Evolutionary conservation across 2,797 vertebrate species (phyloP).

Genomic region (Sebastes baramenuke): DNA sequence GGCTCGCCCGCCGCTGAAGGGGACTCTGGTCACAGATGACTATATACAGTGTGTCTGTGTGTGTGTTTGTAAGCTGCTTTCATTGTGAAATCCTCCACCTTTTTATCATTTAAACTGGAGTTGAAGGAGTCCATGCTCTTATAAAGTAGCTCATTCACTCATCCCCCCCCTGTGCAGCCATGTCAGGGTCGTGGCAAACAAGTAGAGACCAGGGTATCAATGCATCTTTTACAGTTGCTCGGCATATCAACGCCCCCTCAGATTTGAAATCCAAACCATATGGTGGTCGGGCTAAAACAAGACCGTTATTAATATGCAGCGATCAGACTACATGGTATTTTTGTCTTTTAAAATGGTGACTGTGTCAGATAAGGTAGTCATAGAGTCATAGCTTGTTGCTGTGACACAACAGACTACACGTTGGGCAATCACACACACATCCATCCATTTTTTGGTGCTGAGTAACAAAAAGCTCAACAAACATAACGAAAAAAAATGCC

Average conservation of each 20-base stretch:
- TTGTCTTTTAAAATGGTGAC: not conserved
- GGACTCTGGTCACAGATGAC: conserved; percentile 50
- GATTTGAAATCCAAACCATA: not conserved
- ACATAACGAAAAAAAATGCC: too few species aligned
- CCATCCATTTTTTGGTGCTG: not conserved
- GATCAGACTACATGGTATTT: not conserved
- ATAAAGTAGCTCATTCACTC: not conserved
- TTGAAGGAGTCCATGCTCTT: not conserved
- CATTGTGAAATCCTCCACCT: not conserved
- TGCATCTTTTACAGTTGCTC: not conserved
- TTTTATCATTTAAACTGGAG: not conserved
- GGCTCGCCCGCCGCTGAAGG: conserved; percentile 52
- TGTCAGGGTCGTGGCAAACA: not conserved
- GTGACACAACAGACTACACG: not conserved
- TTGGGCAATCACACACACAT: not conserved
- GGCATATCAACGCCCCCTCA: not conserved
- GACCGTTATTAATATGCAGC: not conserved
- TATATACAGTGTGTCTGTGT: not conserved
- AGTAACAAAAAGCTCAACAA: not conserved
- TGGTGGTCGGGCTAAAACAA: not conserved
- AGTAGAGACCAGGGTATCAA: not conserved
- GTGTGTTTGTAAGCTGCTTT: not conserved
- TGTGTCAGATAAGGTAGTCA: not conserved
- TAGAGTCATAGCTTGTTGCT: not conserved
- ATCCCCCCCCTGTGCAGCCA: not conserved